Percentiles rank a stretch among this genome's conserved stretches.
Conservation (phyloP, 2,888 invertebrate species). For the Monochamus alternatus region DNA sequence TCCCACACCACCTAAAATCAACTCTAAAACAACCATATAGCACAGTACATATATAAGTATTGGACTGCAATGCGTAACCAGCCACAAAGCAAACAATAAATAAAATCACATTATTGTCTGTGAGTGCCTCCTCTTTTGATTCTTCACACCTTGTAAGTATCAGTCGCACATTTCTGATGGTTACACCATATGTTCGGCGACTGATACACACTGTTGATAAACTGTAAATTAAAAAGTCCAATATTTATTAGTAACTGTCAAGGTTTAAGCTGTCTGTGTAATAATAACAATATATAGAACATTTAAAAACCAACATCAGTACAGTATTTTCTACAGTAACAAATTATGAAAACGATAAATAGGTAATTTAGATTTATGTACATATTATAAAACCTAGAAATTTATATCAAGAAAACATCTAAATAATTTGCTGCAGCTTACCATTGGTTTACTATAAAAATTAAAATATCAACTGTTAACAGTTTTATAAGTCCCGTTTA, state of each 20-base stretch:
- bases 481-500: no score
- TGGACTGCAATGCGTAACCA: constrained; percentile 62
- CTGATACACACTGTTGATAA: constrained; percentile 59
- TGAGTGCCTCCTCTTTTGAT: constrained; percentile 42
- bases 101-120: constrained; percentile 40
- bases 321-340: constrained; percentile 7
- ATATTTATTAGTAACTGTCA: constrained; percentile 69
- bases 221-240: constrained; percentile 67
- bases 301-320: background rate
- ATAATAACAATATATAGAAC: constrained; percentile 18
- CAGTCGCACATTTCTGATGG: constrained; percentile 52
- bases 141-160: constrained; percentile 55
- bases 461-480: no score
- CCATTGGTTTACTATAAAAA: no score
- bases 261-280: constrained; percentile 68
- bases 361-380: background rate
- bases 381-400: background rate
- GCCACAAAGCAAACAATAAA: constrained; percentile 46
- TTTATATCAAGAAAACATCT: background rate
- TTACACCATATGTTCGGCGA: constrained; percentile 50
- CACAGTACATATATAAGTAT: constrained; percentile 69
- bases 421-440: no score
- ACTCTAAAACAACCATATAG: constrained; percentile 67
- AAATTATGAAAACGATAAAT: constrained; percentile 7
- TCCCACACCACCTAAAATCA: constrained; percentile 72